phyloP scores from a whole-genome alignment of 1,140 invertebrate genomes.

The Ooceraea biroi region DNA sequence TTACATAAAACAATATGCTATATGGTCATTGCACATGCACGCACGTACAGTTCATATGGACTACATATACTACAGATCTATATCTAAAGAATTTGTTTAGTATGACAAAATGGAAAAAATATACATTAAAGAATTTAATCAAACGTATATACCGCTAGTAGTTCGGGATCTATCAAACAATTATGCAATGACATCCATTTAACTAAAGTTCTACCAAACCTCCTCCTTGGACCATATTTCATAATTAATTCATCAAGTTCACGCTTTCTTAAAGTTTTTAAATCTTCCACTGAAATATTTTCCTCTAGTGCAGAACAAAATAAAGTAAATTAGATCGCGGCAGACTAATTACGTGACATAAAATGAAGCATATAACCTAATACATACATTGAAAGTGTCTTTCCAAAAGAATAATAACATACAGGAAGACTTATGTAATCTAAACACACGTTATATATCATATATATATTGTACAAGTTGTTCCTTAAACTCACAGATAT shows the following conservation, averaged over 20 bases:
- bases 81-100: not conserved
- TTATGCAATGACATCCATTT: not conserved
- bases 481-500: too few species aligned
- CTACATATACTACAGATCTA: not conserved
- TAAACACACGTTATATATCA: too few species aligned
- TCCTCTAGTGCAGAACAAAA: constrained; percentile 4
- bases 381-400: too few species aligned
- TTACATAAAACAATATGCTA: not conserved
- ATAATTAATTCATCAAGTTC: not conserved
- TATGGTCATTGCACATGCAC: too few species aligned
- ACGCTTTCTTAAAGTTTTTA: not conserved
- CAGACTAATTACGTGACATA: too few species aligned
- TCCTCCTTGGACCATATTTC: not conserved
- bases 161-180: not conserved
- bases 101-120: not conserved
- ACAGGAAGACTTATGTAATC: too few species aligned
- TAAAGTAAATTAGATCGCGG: too few species aligned
- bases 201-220: not conserved
- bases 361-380: too few species aligned
- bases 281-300: not conserved
- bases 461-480: too few species aligned
- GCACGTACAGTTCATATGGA: too few species aligned
- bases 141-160: not conserved
- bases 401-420: too few species aligned
- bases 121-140: not conserved